phyloP scores from a whole-genome alignment of 2,113 vertebrate species.

The Pseudopodoces humilis region DNA sequence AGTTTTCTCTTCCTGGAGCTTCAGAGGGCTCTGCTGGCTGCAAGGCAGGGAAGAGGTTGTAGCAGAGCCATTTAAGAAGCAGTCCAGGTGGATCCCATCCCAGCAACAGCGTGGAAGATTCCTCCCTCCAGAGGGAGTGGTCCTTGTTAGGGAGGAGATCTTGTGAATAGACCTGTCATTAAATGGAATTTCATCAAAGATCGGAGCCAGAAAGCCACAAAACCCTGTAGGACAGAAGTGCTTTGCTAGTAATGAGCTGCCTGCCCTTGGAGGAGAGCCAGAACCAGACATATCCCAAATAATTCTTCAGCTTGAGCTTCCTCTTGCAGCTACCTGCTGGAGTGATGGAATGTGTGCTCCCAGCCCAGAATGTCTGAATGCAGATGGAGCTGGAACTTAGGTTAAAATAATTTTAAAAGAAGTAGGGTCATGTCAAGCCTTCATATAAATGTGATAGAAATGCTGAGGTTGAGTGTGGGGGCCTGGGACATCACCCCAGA shows the following conservation, averaged over 20 bases:
- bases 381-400: not conserved
- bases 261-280: not conserved
- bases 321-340: not conserved
- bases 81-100: not conserved
- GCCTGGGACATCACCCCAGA: not conserved
- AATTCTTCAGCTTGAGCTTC: not conserved
- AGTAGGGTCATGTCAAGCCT: fast-evolving
- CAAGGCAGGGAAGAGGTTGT: not conserved
- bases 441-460: not conserved
- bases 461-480: not conserved
- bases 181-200: not conserved
- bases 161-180: not conserved
- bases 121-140: not conserved
- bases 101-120: not conserved
- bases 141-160: not conserved
- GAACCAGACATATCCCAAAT: not conserved
- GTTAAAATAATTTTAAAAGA: not conserved
- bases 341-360: not conserved
- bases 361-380: not conserved
- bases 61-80: not conserved
- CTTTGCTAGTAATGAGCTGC: not conserved
- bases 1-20: not conserved
- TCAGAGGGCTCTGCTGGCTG: not conserved
- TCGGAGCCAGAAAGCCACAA: not conserved
- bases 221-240: not conserved